Percentiles rank a stretch among this genome's conserved stretches.
Evolutionary conservation across 2,797 vertebrate species (phyloP).

Genomic region (Lepus townsendii): DNA sequence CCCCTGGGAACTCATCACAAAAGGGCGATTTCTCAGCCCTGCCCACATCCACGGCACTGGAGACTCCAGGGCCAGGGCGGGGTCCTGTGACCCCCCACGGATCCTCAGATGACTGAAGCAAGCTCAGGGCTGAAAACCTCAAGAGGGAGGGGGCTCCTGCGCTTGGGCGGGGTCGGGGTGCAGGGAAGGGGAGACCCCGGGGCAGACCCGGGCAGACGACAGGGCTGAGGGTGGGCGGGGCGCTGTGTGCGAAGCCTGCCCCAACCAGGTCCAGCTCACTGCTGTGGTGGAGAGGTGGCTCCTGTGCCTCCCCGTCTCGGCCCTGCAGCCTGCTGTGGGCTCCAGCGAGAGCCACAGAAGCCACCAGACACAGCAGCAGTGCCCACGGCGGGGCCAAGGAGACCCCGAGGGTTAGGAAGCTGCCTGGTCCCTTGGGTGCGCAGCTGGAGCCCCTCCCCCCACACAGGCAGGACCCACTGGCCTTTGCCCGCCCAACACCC

Average conservation of each 20-base stretch:
- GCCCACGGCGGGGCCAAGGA: not conserved
- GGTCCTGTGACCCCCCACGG: not conserved
- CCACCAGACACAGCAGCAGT: not conserved
- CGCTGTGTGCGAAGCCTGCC: not conserved
- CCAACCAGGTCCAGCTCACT: not conserved
- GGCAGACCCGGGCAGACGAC: not conserved
- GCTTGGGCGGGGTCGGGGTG: not conserved
- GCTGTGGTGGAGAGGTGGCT: no score
- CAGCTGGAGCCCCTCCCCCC: not conserved
- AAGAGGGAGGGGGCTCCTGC: rapidly evolving
- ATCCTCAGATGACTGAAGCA: not conserved
- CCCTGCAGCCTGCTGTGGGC: not conserved
- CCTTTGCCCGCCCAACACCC: not conserved
- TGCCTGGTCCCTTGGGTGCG: no score
- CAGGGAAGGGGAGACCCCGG: not conserved
- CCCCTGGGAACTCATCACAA: not conserved
- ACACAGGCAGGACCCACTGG: not conserved
- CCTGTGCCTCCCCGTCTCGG: not conserved
- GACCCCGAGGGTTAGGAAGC: not conserved
- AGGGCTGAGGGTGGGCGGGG: not conserved
- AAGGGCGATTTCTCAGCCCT: not conserved
- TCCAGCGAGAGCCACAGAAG: rapidly evolving
- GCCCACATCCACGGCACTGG: not conserved
- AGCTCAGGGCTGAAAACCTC: not conserved
- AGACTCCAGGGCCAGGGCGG: no score